Evolutionary conservation across 2,797 vertebrate species (phyloP), one percentile per base, ranked within the genome.

Genomic region (Stomatorhinus walkeri): DNA sequence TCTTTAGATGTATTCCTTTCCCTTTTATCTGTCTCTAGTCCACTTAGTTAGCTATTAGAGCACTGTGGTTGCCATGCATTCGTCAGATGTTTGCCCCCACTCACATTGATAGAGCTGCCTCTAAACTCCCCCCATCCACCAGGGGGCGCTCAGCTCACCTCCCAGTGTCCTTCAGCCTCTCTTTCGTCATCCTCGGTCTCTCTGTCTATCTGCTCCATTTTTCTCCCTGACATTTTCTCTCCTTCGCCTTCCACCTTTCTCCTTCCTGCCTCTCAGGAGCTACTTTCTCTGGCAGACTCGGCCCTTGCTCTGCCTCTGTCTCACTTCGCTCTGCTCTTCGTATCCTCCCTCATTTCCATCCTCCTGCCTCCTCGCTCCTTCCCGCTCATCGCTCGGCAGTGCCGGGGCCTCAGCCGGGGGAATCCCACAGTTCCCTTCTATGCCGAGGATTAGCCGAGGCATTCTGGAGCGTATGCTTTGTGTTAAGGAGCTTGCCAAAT

Each of bases 401-500:
- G 93, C 93, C 93, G 92, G 89, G 90, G 93, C 92, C 91, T 92
- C 90, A 46, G 90, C 89, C 90, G 90, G 93, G 92, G 92, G 91
- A 91, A 94, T 93, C 93, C 94, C 94, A 93, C 93, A 94, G 48
- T 94, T 93, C 91, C 89, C 81, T 90, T 94, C 92, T 93, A 92
- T 91, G 91, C 92, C 93, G 94, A 93, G 94, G 95, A 95, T 95
- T 95, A 95, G 94, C 92, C 1, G 91, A 91, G 91, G 92, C 93
- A 93, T 93, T 92, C 91, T 94, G 94, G 91, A 95, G 93, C 92
- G 93, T 95, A 93, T 94, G 94, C 94, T 93, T 94, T 94, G 93
- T 94, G 94, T 95, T 95, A 94, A 95, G 92, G 92, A 95, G 93
- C 92, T 93, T 94, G 95, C 95, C 94, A 95, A 95, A 94, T 93